Evolutionary conservation across 2,888 invertebrate genomes (phyloP), one percentile per base, ranked within the genome.

Genomic region (Globia sparganii): DNA sequence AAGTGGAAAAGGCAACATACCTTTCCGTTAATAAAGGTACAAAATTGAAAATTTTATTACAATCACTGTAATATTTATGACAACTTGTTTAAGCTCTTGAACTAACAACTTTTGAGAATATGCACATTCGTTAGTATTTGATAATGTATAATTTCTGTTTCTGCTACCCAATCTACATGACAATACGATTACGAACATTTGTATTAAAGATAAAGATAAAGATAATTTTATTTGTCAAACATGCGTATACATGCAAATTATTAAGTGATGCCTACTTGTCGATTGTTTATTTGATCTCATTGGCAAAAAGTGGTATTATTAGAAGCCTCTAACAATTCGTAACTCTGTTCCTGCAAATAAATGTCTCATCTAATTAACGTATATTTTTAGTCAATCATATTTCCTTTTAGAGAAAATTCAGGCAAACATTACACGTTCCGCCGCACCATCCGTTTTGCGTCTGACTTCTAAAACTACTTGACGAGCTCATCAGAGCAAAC

Each of bases 401-500:
- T 81, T 53, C 8, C 15, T 43, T 78, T 53, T 53, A 15, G 34
- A 75, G 28, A 59, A 65, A 37, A 75, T 62, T 56, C 34, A 56
- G 43, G 4, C 43, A 46, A 34, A 62, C 28, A 56, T 49, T 80
- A 34, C 25, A 58, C 28, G 15, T 28, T 87, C 72, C 75, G 76
- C 83, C 74, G 73, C 83, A 80, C 85, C 83, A 84, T 86, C 83
- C 80, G 83, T 81, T 87, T 83, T 87, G 80, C 81, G 72, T 84
- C 83, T 88, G 87, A 87, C 88, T 90, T 89, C 86, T 84, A 81
- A 88, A 90, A 89, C 87, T 88, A 83, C 85, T 85, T 84, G 81
- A 86, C 83, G 77, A 86, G 81, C 86, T 87, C 88, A 86, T 89
- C 84, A 85, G 68, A 80, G 72, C 84, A 87, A 83, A 86, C 80